phyloP scores from a whole-genome alignment of 2,797 vertebrate genomes.

The Coregonus sp. region DNA sequence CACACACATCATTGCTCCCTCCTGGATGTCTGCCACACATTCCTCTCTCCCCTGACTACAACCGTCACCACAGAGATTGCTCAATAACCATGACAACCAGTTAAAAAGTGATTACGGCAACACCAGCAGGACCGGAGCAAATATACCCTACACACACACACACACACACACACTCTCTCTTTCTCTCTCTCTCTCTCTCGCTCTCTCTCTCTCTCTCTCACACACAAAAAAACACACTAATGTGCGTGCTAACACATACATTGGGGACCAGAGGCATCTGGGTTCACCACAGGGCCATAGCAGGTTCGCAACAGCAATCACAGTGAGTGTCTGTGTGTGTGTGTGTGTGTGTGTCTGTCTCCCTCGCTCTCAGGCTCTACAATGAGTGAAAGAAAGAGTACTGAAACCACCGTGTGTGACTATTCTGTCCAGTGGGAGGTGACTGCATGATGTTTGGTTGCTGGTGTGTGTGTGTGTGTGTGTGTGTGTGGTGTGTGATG shows the following conservation, averaged over 20 bases:
- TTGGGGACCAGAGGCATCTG: constrained; percentile 48
- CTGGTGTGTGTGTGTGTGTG: constrained; percentile 29
- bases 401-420: constrained; percentile 42
- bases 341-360: constrained; percentile 34
- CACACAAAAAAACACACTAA: constrained; percentile 21
- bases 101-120: constrained; percentile 67
- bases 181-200: no score
- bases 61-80: constrained; percentile 72
- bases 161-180: constrained; percentile 35
- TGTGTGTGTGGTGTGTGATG: constrained; percentile 29
- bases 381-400: constrained; percentile 33
- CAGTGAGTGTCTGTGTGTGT: constrained; percentile 36
- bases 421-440: constrained; percentile 60
- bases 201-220: not conserved
- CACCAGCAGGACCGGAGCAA: constrained; percentile 61
- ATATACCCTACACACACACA: constrained; percentile 63
- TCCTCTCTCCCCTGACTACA: constrained; percentile 71
- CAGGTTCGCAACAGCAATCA: constrained; percentile 33
- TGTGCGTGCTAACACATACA: constrained; percentile 12
- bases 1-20: constrained; percentile 9
- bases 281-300: constrained; percentile 67
- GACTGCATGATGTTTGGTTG: constrained; percentile 36
- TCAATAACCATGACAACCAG: constrained; percentile 73
- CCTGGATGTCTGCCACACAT: constrained; percentile 71
- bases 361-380: constrained; percentile 46